Percentiles rank a stretch among this genome's conserved stretches.
Conservation (phyloP, 2,797 vertebrate species). For the Poeciliopsis gracilis region DNA sequence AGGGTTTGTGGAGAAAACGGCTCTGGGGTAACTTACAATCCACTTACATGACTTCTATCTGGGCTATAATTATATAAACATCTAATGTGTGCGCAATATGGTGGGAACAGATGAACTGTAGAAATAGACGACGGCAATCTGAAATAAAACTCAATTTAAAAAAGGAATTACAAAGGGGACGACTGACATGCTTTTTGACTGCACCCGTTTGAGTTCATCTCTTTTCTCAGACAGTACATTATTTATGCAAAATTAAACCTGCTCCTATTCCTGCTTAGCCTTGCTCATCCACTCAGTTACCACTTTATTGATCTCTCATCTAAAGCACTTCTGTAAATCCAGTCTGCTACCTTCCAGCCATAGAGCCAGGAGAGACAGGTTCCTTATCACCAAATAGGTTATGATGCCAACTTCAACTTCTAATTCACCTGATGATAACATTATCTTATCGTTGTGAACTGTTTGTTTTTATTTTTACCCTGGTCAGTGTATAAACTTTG, state of each 20-base stretch:
- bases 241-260: slow-evolving; percentile 83
- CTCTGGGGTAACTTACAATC: slow-evolving; percentile 54
- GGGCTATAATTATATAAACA: slow-evolving; percentile 46
- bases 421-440: slow-evolving; percentile 31
- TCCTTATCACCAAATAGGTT: slow-evolving; percentile 58
- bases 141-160: slow-evolving; percentile 28
- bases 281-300: slow-evolving; percentile 72
- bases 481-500: slow-evolving; percentile 6
- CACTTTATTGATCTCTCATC: slow-evolving; percentile 78
- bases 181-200: slow-evolving; percentile 22
- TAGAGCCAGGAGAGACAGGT: slow-evolving; percentile 55
- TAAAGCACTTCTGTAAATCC: slow-evolving; percentile 76
- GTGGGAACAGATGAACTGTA: slow-evolving; percentile 27
- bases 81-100: slow-evolving; percentile 29
- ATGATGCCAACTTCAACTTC: slow-evolving; percentile 35
- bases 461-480: slow-evolving; percentile 25
- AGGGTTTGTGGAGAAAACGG: slow-evolving; percentile 41
- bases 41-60: slow-evolving; percentile 48
- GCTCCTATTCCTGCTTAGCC: slow-evolving; percentile 75
- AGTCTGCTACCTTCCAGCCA: slow-evolving; percentile 47
- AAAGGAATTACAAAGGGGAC: slow-evolving; percentile 31
- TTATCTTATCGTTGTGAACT: slow-evolving; percentile 28
- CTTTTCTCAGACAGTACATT: slow-evolving; percentile 66
- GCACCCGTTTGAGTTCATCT: slow-evolving; percentile 14
- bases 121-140: slow-evolving; percentile 18